Base-by-base conservation (phyloP, 1,140 invertebrate species). In the Drosophila pachea region DNA sequence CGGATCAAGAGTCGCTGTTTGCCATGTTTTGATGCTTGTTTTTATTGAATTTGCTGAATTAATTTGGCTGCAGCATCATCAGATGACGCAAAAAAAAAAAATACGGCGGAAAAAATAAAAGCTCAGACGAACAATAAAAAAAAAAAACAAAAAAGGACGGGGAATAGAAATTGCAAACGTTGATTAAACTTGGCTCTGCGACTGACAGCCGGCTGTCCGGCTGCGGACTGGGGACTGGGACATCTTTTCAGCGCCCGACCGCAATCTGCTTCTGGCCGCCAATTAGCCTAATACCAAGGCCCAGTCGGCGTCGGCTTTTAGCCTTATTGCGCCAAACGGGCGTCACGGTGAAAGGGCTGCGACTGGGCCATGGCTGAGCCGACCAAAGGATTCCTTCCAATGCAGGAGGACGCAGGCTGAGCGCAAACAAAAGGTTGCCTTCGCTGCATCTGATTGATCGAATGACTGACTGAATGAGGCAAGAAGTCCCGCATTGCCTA, bases 11-110 rank as follows among this genome's bases (percentile, higher is more conserved):
- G 55, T 62, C n/a, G 64, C 76, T 81, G 77, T 77, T 81, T 70
- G 78, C 78, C 78, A 77, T 81, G 78, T 77, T 74, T 67, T 74
- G 78, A 74, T 81, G 74, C 79, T 84, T 78, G 78, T 86, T 84
- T 84, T 84, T 84, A 84, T 84, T 84, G 79, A 84, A 84, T 84
- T 84, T 84, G 81, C 76, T 76, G 79, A 84, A 84, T 84, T 84
- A 84, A 84, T 84, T 84, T 79, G 79, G 65, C 69, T 73, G 65
- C 76, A 78, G 70, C 62, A 55, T 22, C 35, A 48, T 53, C 58
- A 60, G 35, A 48, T 29, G 38, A 64, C 40, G 35, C 71, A 49
- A 58, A 56, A 66, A 35, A 56, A 42, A 61, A 73, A 11, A 60
- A 68, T 14, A 14, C 59, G 14, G 60, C 22, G 35, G 35, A 35